phyloP scores from a whole-genome alignment of 2,797 vertebrate genomes.

The Limnodromus scolopaceus region DNA sequence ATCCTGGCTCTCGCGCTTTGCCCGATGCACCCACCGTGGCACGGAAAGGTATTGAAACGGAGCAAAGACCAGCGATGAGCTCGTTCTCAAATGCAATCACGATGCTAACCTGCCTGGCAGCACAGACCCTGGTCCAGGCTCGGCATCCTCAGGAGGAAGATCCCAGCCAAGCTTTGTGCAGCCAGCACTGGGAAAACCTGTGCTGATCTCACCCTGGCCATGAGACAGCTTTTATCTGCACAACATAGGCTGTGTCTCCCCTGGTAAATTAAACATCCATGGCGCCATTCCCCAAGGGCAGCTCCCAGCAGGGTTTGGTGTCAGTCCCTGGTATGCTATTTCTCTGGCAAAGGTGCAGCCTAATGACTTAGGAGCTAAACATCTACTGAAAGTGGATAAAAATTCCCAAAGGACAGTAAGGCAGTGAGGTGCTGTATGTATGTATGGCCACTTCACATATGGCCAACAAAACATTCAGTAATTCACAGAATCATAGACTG shows the following conservation, averaged over 20 bases:
- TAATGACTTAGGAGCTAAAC: not conserved
- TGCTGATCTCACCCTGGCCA: not conserved
- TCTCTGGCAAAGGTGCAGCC: not conserved
- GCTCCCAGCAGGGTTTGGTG: not conserved
- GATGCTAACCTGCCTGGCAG: not conserved
- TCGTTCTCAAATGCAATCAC: rapidly evolving
- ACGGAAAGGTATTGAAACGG: not conserved
- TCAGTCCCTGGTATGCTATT: not conserved
- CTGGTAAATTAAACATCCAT: not conserved
- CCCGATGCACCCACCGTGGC: not conserved
- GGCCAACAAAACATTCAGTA: not conserved
- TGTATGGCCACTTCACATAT: not conserved
- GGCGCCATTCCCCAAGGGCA: rapidly evolving
- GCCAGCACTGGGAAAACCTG: not conserved
- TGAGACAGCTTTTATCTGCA: not conserved
- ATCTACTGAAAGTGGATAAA: not conserved
- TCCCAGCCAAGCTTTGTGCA: not conserved
- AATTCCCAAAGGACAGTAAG: not conserved
- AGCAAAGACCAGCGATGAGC: not conserved
- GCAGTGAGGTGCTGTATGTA: not conserved
- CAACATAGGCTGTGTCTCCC: not conserved
- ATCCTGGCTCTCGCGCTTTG: rapidly evolving
- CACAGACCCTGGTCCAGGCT: not conserved
- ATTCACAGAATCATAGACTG: not conserved
- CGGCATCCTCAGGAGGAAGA: not conserved